phyloP scores from a whole-genome alignment of 1,140 invertebrate species.

The Diachasmimorpha longicaudata region DNA sequence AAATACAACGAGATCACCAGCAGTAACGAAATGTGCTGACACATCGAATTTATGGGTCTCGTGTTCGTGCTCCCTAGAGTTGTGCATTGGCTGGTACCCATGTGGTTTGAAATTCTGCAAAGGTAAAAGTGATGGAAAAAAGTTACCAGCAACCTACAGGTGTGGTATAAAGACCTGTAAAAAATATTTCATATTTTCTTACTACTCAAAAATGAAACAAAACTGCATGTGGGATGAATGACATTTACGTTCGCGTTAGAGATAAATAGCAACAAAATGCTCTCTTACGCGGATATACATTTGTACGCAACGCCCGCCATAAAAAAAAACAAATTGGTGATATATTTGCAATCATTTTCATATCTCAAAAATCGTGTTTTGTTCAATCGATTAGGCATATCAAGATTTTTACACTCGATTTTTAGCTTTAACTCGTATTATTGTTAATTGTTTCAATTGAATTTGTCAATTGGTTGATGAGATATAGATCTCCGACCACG shows the following conservation, averaged over 20 bases:
- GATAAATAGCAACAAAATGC: no score
- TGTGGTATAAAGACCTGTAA: constrained; percentile 96
- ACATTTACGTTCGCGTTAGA: constrained; percentile 53
- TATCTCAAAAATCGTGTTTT: background rate
- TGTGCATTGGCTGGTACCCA: constrained; percentile 86
- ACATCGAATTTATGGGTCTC: constrained; percentile 71
- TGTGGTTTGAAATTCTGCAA: constrained; percentile 95
- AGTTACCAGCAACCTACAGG: constrained; percentile 72
- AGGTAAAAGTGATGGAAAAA: constrained; percentile 70
- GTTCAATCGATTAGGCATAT: background rate
- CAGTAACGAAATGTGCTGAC: constrained; percentile 66
- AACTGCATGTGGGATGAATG: constrained; percentile 89
- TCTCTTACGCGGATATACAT: background rate
- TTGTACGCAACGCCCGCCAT: background rate
- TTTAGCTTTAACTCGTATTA: background rate
- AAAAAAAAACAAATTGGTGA: background rate
- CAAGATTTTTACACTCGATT: background rate
- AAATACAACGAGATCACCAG: constrained; percentile 43
- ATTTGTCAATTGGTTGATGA: background rate
- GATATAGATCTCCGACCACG: background rate
- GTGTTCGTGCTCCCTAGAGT: constrained; percentile 80
- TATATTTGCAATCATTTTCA: background rate
- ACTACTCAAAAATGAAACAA: constrained; percentile 82
- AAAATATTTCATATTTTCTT: constrained; percentile 86
- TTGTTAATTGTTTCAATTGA: background rate